phyloP scores from a whole-genome alignment of 2,113 vertebrate genomes.

The Setophaga coronata region DNA sequence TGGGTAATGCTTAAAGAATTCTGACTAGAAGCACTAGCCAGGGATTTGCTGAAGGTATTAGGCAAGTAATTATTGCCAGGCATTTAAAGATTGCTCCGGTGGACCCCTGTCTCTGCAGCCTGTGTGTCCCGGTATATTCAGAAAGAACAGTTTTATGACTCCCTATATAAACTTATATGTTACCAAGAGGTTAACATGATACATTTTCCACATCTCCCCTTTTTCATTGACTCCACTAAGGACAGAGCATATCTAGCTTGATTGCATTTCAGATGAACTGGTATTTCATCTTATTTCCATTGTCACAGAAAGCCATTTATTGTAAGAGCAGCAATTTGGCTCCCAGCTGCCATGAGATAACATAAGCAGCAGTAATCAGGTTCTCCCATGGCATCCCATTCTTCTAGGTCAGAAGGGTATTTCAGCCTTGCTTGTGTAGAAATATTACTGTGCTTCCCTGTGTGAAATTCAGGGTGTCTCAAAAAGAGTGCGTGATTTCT shows the following conservation, averaged over 20 bases:
- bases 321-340: background rate
- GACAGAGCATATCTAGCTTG: background rate
- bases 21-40: background rate
- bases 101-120: background rate
- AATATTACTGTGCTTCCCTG: background rate
- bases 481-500: background rate
- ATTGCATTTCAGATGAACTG: background rate
- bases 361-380: background rate
- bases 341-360: background rate
- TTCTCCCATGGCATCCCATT: background rate
- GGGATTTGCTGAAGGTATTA: background rate
- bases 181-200: background rate
- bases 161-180: background rate
- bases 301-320: background rate
- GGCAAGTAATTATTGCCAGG: background rate
- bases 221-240: background rate
- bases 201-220: background rate
- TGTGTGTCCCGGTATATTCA: background rate
- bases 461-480: background rate
- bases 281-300: background rate
- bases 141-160: background rate
- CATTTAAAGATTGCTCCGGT: background rate
- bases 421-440: background rate
- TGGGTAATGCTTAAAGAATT: background rate
- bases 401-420: background rate